phyloP scores from a whole-genome alignment of 2,113 vertebrate genomes.

The Dinomys branickii region DNA sequence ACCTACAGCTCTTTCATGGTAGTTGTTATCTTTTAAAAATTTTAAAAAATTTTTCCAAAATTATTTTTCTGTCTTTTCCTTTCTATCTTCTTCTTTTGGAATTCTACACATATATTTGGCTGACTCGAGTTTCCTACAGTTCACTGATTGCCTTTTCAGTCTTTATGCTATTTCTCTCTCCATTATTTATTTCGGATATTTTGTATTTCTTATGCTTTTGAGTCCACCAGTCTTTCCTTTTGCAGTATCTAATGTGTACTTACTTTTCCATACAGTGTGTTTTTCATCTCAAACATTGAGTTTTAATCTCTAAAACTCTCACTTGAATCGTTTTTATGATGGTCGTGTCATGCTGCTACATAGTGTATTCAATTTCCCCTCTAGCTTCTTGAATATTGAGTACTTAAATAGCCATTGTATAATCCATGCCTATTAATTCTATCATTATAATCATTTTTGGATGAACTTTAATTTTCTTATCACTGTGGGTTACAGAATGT shows the following conservation, averaged over 20 bases:
- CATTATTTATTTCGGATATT: not conserved
- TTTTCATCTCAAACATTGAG: not conserved
- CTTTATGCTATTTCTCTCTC: not conserved
- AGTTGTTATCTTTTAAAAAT: not conserved
- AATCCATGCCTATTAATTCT: not conserved
- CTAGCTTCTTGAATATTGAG: not conserved
- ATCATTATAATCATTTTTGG: not conserved
- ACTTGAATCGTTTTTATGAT: too few species aligned
- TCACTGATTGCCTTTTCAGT: not conserved
- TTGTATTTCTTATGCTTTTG: not conserved
- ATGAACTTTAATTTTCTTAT: not conserved
- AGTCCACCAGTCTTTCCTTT: not conserved
- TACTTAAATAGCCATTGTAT: not conserved
- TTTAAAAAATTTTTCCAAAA: not conserved
- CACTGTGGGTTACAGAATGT: not conserved
- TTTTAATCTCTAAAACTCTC: conserved; percentile 30
- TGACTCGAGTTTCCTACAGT: not conserved
- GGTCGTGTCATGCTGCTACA: not conserved
- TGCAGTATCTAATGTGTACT: not conserved
- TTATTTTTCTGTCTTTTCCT: not conserved
- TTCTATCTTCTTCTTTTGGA: not conserved
- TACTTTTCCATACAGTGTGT: not conserved
- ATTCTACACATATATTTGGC: not conserved
- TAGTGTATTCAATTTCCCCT: not conserved
- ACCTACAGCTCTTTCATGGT: not conserved